Percentiles rank a stretch among this genome's conserved stretches.
phyloP scores from a whole-genome alignment of 2,888 invertebrate species.

The Apamea anceps region DNA sequence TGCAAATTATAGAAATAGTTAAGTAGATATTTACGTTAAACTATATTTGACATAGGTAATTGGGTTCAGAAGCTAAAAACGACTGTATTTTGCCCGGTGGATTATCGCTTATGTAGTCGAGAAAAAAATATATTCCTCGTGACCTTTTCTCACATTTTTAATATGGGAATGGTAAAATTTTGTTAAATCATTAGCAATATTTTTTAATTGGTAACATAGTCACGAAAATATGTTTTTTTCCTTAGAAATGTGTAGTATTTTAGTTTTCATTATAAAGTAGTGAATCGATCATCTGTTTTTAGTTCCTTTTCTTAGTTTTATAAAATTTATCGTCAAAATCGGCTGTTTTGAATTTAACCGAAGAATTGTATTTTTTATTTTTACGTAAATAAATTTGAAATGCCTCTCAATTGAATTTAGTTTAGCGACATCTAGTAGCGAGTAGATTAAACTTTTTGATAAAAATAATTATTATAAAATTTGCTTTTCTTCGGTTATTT shows the following conservation, averaged over 20 bases:
- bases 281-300: slow-evolving; percentile 34
- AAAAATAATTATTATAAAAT: not conserved
- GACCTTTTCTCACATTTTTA: slow-evolving; percentile 13
- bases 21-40: slow-evolving; percentile 6
- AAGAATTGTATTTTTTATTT: slow-evolving; percentile 34
- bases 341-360: slow-evolving; percentile 59
- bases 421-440: slow-evolving; percentile 46
- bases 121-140: slow-evolving; percentile 23
- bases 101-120: slow-evolving; percentile 40
- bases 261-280: slow-evolving; percentile 31
- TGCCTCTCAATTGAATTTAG: not conserved
- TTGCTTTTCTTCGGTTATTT: slow-evolving; percentile 55
- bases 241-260: slow-evolving; percentile 26
- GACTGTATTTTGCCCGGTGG: slow-evolving; percentile 49
- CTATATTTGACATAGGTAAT: slow-evolving; percentile 14
- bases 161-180: not conserved
- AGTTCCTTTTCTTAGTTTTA: slow-evolving; percentile 39
- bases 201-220: not conserved
- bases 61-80: slow-evolving; percentile 30
- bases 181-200: not conserved
- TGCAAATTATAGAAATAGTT: slow-evolving; percentile 4
- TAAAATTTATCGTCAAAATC: slow-evolving; percentile 58
- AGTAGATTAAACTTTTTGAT: slow-evolving; percentile 29
- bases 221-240: slow-evolving; percentile 25
- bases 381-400: not conserved